A percentile compares a stretch with the other conserved stretches of the same genome.
Evolutionary conservation across 2,113 vertebrate species (phyloP).

Genomic region (Gasterosteus nipponicus): DNA sequence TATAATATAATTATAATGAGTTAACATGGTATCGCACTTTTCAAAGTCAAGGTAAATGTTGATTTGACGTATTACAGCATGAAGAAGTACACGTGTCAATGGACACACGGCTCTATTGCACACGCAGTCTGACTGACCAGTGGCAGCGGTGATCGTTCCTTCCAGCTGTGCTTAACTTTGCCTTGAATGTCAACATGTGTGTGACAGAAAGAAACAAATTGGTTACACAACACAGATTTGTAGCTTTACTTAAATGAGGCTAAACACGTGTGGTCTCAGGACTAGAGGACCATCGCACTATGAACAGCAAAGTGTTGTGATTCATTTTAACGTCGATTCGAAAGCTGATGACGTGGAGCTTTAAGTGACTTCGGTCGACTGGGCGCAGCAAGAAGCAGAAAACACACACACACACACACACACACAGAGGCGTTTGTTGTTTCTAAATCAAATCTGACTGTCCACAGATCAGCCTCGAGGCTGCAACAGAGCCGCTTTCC

Average conservation of each 20-base stretch:
- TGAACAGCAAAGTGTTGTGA: too few relatives aligned
- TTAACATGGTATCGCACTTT: neutral
- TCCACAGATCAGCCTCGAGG: conserved; percentile 25
- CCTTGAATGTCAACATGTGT: too few relatives aligned
- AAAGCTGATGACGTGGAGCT: neutral
- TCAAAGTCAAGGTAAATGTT: neutral
- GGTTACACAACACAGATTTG: too few relatives aligned
- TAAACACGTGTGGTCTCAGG: too few relatives aligned
- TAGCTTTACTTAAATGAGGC: too few relatives aligned
- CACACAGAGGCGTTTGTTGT: neutral
- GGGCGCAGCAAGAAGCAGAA: neutral
- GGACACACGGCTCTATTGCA: neutral
- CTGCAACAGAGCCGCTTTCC: conserved; percentile 8
- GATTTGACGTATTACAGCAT: neutral
- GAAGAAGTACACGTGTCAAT: neutral
- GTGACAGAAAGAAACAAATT: too few relatives aligned
- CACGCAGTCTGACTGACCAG: neutral
- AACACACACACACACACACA: neutral
- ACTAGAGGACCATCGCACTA: too few relatives aligned
- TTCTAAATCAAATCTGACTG: conserved; percentile 7
- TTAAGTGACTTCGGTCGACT: neutral
- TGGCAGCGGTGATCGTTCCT: neutral
- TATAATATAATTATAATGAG: neutral
- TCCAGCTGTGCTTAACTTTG: neutral
- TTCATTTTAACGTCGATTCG: too few relatives aligned